These are phyloP conservation scores for Anneissia japonica DNA, from an alignment of 35 echinoderm and acorn worm species.

Conservation along the genomic window DNA sequence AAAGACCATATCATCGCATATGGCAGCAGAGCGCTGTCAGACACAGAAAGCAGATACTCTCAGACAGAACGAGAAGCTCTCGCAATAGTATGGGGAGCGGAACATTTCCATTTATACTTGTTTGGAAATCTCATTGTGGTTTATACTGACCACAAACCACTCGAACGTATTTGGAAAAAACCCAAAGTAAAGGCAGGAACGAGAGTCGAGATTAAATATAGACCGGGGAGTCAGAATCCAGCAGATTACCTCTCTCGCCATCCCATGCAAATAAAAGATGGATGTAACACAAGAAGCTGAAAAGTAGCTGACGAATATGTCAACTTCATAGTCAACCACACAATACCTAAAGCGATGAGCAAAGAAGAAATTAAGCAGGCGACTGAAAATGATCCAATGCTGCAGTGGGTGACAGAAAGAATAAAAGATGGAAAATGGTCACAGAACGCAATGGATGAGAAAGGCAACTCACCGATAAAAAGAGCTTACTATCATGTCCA, in stretches of 20 bases:
- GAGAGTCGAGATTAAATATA: constrained; percentile 22
- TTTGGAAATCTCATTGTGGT: constrained; percentile 25
- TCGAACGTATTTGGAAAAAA: constrained; percentile 25
- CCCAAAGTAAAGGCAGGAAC: constrained; percentile 17
- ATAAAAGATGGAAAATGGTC: constrained; percentile 22
- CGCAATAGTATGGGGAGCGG: constrained; percentile 28
- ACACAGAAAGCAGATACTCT: constrained; percentile 32
- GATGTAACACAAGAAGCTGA: no score
- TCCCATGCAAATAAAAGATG: neutral
- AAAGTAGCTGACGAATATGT: no score
- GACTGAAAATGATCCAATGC: constrained; percentile 18
- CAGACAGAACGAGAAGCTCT: constrained; percentile 48
- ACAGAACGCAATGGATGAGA: constrained; percentile 12
- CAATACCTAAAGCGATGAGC: constrained; percentile 19
- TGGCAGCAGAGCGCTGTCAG: constrained; percentile 25
- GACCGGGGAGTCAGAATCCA: constrained; percentile 27
- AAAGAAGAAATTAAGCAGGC: constrained; percentile 23
- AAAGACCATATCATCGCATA: neutral
- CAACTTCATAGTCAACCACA: no score
- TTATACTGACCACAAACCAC: constrained; percentile 36
- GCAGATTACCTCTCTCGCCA: constrained; percentile 46
- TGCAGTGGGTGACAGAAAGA: constrained; percentile 17
- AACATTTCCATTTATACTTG: constrained; percentile 54
- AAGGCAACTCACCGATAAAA: neutral
- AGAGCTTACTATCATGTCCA: constrained; percentile 15